Base-by-base conservation (phyloP, 2,888 invertebrate genomes). In the Melieria picta region DNA sequence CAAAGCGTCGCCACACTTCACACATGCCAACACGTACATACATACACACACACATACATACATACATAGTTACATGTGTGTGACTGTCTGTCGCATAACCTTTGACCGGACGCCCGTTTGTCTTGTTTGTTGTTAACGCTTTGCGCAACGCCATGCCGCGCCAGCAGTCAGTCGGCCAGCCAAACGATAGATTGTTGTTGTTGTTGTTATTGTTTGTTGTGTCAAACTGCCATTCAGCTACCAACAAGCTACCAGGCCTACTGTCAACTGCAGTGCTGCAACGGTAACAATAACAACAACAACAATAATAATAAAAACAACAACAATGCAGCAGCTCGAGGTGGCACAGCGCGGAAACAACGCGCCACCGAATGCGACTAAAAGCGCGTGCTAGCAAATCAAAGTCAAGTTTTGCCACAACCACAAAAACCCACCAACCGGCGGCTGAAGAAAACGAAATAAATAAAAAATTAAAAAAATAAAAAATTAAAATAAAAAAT, bases 321-420 rank as follows among this genome's bases (percentile, higher is more conserved):
- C 62, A 55, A 46, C 47, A 16, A 67, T 65, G 60, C 13, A 52
- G 52, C 61, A 61, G 67, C 45, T 67, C 10, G 6, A 30, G 30
- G 30, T 45, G 61, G 13, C 30, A 16, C 55, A 63, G 63, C 63
- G 56, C 62, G 62, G n/a, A n/a, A 52, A 9, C 61, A 42, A 46
- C 62, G 47, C 11, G 45, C 45, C 13, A 46, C 9, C n/a, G 7
- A 46, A 50, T 30, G 46, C 16, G 9, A 58, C 63, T 55, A 61
- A 30, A 65, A 64, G 65, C 74, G 67, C 69, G 70, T 72, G 69
- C 74, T 74, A 30, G 48, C 65, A 56, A 71, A 72, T 74, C 74
- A 72, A 70, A 74, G 74, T 73, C 73, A 73, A 73, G 52, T 61
- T 57, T 63, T 61, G 74, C 71, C 72, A 68, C 68, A 68, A 65